Conservation (phyloP, 2,113 vertebrate genomes). For the Pardalotus punctatus region DNA sequence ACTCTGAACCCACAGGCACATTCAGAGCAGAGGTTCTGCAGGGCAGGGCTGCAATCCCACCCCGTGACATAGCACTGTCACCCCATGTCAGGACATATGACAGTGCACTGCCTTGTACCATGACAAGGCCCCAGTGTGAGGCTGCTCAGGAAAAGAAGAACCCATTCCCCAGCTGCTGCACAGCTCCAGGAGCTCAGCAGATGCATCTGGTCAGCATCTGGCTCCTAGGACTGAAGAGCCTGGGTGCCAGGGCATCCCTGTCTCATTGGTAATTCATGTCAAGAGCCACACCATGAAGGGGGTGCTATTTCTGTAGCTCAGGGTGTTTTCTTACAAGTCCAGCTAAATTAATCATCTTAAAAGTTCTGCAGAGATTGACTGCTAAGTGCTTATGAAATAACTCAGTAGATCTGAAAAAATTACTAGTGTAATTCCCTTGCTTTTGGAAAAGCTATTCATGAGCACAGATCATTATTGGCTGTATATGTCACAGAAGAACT, state of each 20-base stretch:
- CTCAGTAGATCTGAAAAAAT: not conserved
- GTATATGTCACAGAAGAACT: not conserved
- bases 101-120: not conserved
- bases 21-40: not conserved
- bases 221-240: not conserved
- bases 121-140: not conserved
- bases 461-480: not conserved
- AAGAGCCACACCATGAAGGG: not conserved
- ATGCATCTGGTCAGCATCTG: not conserved
- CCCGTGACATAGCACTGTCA: not conserved
- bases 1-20: accelerated
- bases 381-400: not conserved
- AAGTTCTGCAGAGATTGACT: not conserved
- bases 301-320: not conserved
- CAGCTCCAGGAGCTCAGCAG: not conserved
- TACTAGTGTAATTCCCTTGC: not conserved
- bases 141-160: not conserved
- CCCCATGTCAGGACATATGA: not conserved
- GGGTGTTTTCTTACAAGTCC: not conserved
- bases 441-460: not conserved
- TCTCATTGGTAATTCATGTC: not conserved
- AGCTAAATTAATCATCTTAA: not conserved
- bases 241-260: not conserved
- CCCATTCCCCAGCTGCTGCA: not conserved
- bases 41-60: not conserved